These are phyloP conservation scores for Rotaria socialis DNA, from an alignment of 2,888 invertebrate species.

Conservation along the genomic window DNA sequence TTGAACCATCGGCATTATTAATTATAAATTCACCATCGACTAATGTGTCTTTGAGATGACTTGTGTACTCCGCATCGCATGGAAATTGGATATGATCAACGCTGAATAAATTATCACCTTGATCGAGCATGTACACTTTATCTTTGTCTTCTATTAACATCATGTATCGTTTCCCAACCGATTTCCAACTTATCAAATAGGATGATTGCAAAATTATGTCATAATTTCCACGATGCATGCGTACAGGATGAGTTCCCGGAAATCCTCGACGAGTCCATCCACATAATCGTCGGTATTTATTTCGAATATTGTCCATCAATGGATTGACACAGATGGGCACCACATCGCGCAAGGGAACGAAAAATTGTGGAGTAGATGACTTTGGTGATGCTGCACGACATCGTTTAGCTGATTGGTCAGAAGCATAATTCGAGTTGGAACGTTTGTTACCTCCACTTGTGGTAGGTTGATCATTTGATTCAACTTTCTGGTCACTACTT, in stretches of 20 bases:
- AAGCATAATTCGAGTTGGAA: not conserved
- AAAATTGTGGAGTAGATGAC: not conserved
- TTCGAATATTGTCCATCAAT: not conserved
- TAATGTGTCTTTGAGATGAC: conserved; percentile 12
- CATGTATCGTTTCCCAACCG: not conserved
- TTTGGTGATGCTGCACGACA: not conserved
- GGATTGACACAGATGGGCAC: not conserved
- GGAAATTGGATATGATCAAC: not conserved
- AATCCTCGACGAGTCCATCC: not conserved
- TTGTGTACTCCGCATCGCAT: not conserved
- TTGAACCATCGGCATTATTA: not conserved
- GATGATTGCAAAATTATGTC: not conserved
- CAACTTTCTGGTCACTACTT: not conserved
- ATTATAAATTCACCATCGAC: not conserved
- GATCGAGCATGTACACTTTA: conserved; percentile 20
- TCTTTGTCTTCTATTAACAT: not conserved
- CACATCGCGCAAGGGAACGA: not conserved
- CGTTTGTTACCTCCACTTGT: not conserved
- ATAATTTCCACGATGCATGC: not conserved
- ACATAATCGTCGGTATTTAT: not conserved
- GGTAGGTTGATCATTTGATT: not conserved
- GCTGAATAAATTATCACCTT: not conserved
- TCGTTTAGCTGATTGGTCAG: not conserved
- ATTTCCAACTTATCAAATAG: not conserved
- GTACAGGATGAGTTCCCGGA: not conserved